Conservation (phyloP, 2,797 vertebrate species). For the Onychomys torridus region DNA sequence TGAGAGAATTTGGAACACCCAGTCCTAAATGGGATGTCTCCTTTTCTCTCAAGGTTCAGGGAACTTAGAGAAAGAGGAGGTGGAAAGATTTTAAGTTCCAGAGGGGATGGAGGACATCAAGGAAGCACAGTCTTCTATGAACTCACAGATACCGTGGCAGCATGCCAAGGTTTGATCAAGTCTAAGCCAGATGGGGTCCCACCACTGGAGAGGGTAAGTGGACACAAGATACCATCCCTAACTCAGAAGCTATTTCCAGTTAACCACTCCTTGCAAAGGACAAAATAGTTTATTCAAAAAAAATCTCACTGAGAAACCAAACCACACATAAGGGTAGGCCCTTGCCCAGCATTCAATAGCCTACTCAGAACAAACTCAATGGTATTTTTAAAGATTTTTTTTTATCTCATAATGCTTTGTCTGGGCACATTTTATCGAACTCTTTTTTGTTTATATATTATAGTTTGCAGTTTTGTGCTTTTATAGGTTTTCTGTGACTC, state of each 20-base stretch:
- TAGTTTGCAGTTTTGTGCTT: not conserved
- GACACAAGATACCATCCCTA: not conserved
- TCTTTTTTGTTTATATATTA: not conserved
- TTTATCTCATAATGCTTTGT: not conserved
- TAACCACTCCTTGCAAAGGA: not conserved
- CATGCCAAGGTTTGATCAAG: not conserved
- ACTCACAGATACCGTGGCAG: not conserved
- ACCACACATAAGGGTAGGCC: not conserved
- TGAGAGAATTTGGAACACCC: not conserved
- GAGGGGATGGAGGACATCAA: too few species aligned
- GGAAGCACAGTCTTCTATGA: not conserved
- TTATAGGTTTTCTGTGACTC: not conserved
- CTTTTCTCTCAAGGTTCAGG: not conserved
- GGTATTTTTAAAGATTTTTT: not conserved
- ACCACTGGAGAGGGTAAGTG: not conserved
- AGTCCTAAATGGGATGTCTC: not conserved
- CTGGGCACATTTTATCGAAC: not conserved
- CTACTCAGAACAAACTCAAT: too few species aligned
- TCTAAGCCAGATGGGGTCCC: not conserved
- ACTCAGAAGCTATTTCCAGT: not conserved
- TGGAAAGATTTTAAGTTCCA: not conserved
- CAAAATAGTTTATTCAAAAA: not conserved
- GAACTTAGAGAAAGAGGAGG: not conserved
- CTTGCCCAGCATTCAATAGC: not conserved
- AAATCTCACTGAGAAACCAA: not conserved